Evolutionary conservation across 2,888 invertebrate genomes (phyloP), one percentile per base, ranked within the genome.

Genomic region (Onchidella celtica): DNA sequence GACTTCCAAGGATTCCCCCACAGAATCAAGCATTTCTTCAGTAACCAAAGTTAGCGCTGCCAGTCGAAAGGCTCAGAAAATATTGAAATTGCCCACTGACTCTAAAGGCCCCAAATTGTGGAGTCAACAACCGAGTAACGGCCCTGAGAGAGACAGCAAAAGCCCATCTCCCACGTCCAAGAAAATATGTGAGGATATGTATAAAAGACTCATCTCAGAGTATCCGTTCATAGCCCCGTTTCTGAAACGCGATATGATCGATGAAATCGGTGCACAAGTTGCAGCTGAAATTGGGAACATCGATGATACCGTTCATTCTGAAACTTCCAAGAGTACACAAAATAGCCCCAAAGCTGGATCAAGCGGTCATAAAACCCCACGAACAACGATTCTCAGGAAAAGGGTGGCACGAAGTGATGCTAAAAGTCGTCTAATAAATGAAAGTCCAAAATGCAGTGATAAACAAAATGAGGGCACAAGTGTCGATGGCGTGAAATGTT

Each of bases 141-240:
- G 24, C 14, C 24, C 24, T 11, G 32, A 55, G 68, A 55, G 40
- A 24, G n/a, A n/a, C 34, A 40, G 24, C 24, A 9, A 11, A 34
- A 17, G 29, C 1, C 68, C 68, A 14, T 6, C 24, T 0, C 14
- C 24, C 1, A 40, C 27, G 4, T 36, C 59, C 27, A 78, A 69
- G 38, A n/a, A 78, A 68, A 66, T 76, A 66, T 65, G 66, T 9
- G 68, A 57, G 29, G 68, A 78, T 17, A 24, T 78, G 38, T 78
- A 40, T 32, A 9, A 27, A 14, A 32, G 78, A 38, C 57, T 69
- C 2, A 40, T 78, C 59, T 69, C 57, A 29, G 78, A 78, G 24
- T 57, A 78, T 9, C 78, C 78, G 11, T 69, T 69, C 24, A 57
- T 78, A 38, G 78, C 61, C 0, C 78, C 68, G 1, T 69, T 78